Evolutionary conservation across 2,113 vertebrate genomes (phyloP), one percentile per base, ranked within the genome.

Genomic region (Shinisaurus crocodilurus): DNA sequence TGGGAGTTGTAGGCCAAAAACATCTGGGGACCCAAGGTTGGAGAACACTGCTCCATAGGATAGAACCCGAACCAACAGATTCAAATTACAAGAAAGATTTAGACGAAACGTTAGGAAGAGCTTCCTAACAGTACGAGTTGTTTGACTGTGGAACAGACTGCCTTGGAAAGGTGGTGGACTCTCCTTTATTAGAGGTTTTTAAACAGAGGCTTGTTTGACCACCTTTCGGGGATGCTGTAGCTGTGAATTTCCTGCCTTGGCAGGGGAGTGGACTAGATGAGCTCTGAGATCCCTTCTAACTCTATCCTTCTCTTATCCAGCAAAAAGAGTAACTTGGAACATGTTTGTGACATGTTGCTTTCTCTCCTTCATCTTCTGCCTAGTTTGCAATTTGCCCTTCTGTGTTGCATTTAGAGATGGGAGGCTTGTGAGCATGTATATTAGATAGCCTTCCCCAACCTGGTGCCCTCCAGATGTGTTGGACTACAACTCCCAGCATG

Each of bases 371-470:
- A 25, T 65, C 1, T 57, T 34, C 0, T 0, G 0, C 2, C 54
- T 91, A 89, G 10, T 27, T 91, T 45, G 10, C 90, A 74, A 34
- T 75, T 25, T 1, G 0, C 27, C 1, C 0, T 50, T 67, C 10
- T 48, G 12, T n/a, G 37, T 57, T 93, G 87, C n/a, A 63, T 79
- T 7, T 0, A 0, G 20, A 6, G 27, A 65, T 0, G 2, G 45
- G 25, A 4, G 15, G 0, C 0, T 88, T 57, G 23, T 65, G 77
- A 57, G 0, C 15, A 3, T 82, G 23, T 0, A 0, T 0, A 0
- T 34, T 40, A 37, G 16, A 63, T 18, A 63, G 16, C 60, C 16
- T 3, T 54, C 50, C 50, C 9, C 50, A 54, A 54, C 6, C 10
- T 54, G 50, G 50, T 1, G 50, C 50, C 6, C 50, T 54, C 50